Evolutionary conservation across 2,888 invertebrate genomes (phyloP).

Genomic region (Clitarchus hookeri): DNA sequence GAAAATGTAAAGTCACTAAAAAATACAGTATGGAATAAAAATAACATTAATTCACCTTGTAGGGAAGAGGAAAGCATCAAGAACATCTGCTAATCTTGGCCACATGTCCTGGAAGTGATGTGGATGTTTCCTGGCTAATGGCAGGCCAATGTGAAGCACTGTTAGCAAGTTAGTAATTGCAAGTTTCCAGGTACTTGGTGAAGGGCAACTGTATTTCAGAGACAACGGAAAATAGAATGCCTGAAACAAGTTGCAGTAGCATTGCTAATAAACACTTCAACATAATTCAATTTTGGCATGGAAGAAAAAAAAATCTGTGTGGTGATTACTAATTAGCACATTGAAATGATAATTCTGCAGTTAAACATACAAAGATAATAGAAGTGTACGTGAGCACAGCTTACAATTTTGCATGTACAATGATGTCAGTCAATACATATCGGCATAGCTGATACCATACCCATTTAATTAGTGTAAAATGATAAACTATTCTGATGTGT

Average conservation of each 20-base stretch:
- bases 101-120: conserved; percentile 78
- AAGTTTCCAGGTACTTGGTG: conserved; percentile 81
- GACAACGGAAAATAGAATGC: conserved; percentile 74
- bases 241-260: conserved; percentile 54
- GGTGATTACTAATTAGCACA: too few species aligned
- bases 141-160: conserved; percentile 82
- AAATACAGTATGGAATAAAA: too few species aligned
- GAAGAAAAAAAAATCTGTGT: not conserved
- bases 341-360: too few species aligned
- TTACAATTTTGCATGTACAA: too few species aligned
- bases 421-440: too few species aligned
- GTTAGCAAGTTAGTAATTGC: conserved; percentile 76
- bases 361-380: too few species aligned
- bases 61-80: conserved; percentile 92
- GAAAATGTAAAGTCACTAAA: conserved; percentile 18
- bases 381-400: too few species aligned
- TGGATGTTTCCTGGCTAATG: conserved; percentile 78
- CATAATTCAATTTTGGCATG: not conserved
- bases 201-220: conserved; percentile 80
- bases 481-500: too few species aligned
- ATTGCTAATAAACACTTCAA: not conserved
- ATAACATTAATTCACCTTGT: conserved; percentile 62
- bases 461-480: too few species aligned
- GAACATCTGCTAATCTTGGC: conserved; percentile 80
- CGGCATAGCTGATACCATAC: too few species aligned